Evolutionary conservation across 2,888 invertebrate species (phyloP).

Genomic region (Nezara viridula): DNA sequence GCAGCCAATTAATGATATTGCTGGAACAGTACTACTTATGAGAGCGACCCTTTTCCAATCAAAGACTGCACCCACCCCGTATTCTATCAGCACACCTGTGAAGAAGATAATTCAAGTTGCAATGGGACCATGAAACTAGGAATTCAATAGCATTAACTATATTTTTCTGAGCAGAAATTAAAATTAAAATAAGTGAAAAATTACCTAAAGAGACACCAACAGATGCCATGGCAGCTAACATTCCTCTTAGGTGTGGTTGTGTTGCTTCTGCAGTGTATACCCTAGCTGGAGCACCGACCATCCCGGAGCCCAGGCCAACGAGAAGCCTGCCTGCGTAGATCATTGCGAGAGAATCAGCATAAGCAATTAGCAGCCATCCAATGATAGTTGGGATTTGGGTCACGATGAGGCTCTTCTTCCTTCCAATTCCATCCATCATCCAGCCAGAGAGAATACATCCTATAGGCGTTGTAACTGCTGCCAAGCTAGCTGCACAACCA

Average conservation of each 20-base stretch:
- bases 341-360: conserved; percentile 74
- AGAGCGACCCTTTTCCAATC: conserved; percentile 78
- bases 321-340: conserved; percentile 76
- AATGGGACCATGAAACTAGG: background rate
- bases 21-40: conserved; percentile 75
- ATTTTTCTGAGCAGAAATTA: background rate
- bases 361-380: conserved; percentile 78
- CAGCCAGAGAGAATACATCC: conserved; percentile 81
- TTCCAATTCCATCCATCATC: conserved; percentile 79
- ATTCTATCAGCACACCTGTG: conserved; percentile 67
- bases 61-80: conserved; percentile 70
- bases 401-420: conserved; percentile 75
- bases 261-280: conserved; percentile 81
- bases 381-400: conserved; percentile 78
- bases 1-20: conserved; percentile 75
- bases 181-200: conserved; percentile 51
- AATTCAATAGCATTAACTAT: background rate
- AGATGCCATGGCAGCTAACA: conserved; percentile 80
- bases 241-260: conserved; percentile 81
- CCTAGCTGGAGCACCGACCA: conserved; percentile 80
- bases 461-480: conserved; percentile 77
- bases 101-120: background rate
- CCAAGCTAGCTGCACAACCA: conserved; percentile 74
- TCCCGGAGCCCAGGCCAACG: conserved; percentile 80
- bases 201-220: conserved; percentile 79